Percentiles rank a stretch among this genome's conserved stretches.
Evolutionary conservation across 2,888 invertebrate genomes (phyloP).

Genomic region (Cecidostiba fungosa): DNA sequence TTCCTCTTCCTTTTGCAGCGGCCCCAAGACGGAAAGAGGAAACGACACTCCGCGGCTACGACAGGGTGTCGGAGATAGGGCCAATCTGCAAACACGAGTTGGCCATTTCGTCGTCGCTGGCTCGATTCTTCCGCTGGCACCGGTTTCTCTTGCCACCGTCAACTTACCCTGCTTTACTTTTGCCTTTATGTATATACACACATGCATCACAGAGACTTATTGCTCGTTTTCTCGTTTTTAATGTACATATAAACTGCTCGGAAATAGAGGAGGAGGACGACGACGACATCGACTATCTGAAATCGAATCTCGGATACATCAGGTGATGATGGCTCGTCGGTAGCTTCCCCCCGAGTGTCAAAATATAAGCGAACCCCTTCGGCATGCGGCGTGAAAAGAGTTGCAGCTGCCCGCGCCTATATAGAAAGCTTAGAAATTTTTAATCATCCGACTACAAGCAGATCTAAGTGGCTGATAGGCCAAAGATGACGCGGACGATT

Average conservation of each 20-base stretch:
- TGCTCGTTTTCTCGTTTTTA: neutral
- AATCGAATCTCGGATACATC: constrained; percentile 69
- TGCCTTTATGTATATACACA: neutral
- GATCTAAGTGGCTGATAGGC: constrained; percentile 51
- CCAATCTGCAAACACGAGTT: constrained; percentile 80
- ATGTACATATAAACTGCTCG: neutral
- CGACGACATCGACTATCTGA: constrained; percentile 67
- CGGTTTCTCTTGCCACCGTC: neutral
- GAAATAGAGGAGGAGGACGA: neutral
- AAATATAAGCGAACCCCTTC: neutral
- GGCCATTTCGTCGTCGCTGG: constrained; percentile 77
- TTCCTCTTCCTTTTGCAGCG: constrained; percentile 34
- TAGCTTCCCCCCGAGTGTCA: constrained; percentile 3
- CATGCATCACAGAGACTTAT: neutral
- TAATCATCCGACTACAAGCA: constrained; percentile 49
- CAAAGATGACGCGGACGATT: constrained; percentile 51
- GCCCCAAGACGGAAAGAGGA: constrained; percentile 73
- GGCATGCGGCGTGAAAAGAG: neutral
- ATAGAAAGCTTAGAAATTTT: constrained; percentile 50
- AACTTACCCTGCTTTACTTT: neutral
- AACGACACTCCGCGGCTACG: constrained; percentile 75
- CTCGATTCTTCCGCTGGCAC: constrained; percentile 61
- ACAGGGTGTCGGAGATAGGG: constrained; percentile 78
- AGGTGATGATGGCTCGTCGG: constrained; percentile 43
- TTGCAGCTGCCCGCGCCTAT: neutral